Base-by-base conservation (phyloP, 2,888 invertebrate genomes). In the Nysson spinosus region DNA sequence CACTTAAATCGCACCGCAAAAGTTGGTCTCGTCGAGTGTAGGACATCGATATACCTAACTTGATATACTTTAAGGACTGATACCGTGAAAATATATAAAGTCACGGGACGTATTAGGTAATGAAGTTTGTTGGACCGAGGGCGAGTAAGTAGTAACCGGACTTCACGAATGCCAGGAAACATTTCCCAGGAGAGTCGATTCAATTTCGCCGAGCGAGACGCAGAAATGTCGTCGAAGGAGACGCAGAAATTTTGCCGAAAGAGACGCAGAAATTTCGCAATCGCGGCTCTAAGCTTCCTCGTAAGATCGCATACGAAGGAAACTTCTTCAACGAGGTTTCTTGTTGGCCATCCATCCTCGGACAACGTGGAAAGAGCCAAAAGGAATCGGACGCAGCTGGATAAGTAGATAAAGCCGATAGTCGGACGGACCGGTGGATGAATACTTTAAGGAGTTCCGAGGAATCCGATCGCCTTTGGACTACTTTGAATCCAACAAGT, bases 181-280 rank as follows among this genome's bases (percentile, higher is more conserved):
- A 83, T 83, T 83, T 83, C 83, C 83, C 81, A 68, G 63, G 83
- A 72, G 83, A 66, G 64, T 56, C 75, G 75, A 83, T 83, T 83
- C 83, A 83, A 83, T 83, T 83, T 81, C 79, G 75, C 65, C 81
- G 73, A 74, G 75, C 72, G 75, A 77, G 72, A 80, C 72, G 55
- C 68, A 65, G 80, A 80, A n/a, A 80, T 82, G 82, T 81, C 69
- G 66, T n/a, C 81, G 68, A 61, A 82, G 71, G 83, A 66, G 64
- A 55, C 75, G 75, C 83, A 83, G 83, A 82, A 83, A 83, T 83
- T 83, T 81, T 78, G 75, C 65, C 81, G 73, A 74, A 75, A 72
- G 75, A 77, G 72, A 80, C 72, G 55, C 68, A 65, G 80, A 80
- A n/a, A 80, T 82, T 83, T 81, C 69, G 66, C 77, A 74, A 69